Conservation (phyloP, 2,888 invertebrate genomes). For the Xanthostigma xanthostigma region DNA sequence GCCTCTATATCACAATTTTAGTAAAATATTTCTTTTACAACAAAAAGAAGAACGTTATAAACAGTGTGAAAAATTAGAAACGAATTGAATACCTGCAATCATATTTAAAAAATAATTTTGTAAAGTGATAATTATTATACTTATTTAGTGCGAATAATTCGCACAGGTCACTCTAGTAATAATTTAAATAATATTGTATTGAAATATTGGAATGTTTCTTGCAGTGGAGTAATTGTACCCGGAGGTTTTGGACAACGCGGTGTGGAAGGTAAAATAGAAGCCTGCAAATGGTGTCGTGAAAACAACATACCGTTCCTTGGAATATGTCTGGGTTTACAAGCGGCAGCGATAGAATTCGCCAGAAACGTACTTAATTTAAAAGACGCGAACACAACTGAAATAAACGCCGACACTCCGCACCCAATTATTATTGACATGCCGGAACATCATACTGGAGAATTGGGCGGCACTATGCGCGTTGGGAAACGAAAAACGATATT, state of each 20-base stretch:
- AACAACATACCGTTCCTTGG: constrained; percentile 86
- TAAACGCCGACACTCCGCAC: constrained; percentile 52
- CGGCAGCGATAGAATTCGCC: constrained; percentile 89
- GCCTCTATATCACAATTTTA: no score
- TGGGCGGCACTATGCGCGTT: constrained; percentile 96
- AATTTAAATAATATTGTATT: not conserved
- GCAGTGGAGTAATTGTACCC: constrained; percentile 84
- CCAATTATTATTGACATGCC: constrained; percentile 97
- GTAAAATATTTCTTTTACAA: no score
- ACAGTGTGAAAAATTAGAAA: no score
- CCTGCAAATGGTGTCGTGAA: constrained; percentile 83
- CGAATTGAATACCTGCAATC: no score
- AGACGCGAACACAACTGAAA: constrained; percentile 79
- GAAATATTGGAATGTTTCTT: constrained; percentile 14
- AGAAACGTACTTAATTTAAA: constrained; percentile 64
- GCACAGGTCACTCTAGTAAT: no score
- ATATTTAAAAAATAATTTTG: no score
- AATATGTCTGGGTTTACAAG: constrained; percentile 95
- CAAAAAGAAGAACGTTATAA: no score
- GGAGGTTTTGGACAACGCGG: constrained; percentile 96
- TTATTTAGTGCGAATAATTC: no score
- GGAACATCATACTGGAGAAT: constrained; percentile 82
- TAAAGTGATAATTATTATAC: no score
- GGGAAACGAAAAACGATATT: constrained; percentile 86
- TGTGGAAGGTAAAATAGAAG: constrained; percentile 89